phyloP scores from a whole-genome alignment of 2,113 vertebrate genomes.

The Nothoprocta pentlandii region DNA sequence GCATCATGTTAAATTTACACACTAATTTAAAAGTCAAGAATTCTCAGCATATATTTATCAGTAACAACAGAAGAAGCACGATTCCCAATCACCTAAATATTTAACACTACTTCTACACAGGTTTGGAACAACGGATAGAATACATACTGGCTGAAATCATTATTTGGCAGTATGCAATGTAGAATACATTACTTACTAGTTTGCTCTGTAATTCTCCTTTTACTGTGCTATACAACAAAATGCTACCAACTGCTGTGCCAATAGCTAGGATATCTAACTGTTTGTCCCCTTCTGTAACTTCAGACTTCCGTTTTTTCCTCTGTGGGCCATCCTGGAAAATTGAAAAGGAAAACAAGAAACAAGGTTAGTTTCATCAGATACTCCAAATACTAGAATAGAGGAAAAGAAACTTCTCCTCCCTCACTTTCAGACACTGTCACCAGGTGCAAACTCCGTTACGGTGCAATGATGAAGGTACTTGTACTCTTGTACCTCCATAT shows the following conservation, averaged over 20 bases:
- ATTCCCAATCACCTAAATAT: not conserved
- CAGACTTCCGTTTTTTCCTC: constrained; percentile 97
- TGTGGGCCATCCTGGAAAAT: constrained; percentile 90
- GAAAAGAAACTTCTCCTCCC: not conserved
- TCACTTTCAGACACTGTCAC: not conserved
- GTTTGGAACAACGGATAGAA: not conserved
- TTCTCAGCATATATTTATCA: not conserved
- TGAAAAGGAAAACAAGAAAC: not conserved
- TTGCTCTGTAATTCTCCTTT: constrained; percentile 96
- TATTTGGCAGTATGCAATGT: not conserved
- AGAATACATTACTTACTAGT: constrained; percentile 81
- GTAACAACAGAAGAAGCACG: not conserved
- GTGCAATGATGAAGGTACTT: not conserved
- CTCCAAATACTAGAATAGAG: not conserved
- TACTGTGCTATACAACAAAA: constrained; percentile 95
- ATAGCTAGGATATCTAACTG: constrained; percentile 92
- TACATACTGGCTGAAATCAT: not conserved
- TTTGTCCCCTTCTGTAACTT: constrained; percentile 79
- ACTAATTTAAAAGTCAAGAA: not conserved
- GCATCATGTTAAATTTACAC: rapidly evolving
- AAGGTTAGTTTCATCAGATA: not conserved
- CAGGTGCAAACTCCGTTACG: not conserved
- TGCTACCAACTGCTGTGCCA: constrained; percentile 92
- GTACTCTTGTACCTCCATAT: not conserved
- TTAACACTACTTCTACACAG: not conserved